A percentile compares a stretch with the other conserved stretches of the same genome.
phyloP scores from a whole-genome alignment of 2,888 invertebrate genomes.

The Amphipyra berbera region DNA sequence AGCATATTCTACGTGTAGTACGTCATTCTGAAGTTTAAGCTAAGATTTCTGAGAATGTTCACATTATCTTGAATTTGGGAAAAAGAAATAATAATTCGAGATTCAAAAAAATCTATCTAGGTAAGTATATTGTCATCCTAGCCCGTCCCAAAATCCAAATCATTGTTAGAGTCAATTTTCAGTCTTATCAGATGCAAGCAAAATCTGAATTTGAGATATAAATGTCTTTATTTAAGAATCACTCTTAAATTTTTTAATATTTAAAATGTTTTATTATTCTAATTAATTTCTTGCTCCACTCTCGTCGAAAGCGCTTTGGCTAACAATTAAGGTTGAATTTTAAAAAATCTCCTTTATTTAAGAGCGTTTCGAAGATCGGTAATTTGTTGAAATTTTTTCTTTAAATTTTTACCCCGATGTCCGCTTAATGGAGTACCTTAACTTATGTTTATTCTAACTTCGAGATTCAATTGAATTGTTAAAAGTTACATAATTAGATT shows the following conservation, averaged over 20 bases:
- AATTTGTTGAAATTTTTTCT: conserved; percentile 87
- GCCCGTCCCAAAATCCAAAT: too few species aligned
- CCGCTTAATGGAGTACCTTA: conserved; percentile 82
- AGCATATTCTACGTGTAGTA: background rate
- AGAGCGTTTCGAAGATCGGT: conserved; percentile 77
- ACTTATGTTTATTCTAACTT: conserved; percentile 83
- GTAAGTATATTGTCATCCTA: too few species aligned
- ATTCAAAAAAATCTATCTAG: too few species aligned
- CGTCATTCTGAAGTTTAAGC: too few species aligned
- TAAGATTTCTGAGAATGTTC: too few species aligned
- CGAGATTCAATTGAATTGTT: conserved; percentile 76
- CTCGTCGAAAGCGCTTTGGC: conserved; percentile 58
- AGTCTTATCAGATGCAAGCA: too few species aligned
- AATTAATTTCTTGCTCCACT: conserved; percentile 61
- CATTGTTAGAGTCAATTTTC: too few species aligned
- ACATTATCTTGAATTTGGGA: too few species aligned
- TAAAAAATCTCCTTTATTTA: conserved; percentile 81
- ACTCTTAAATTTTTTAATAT: background rate
- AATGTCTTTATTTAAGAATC: too few species aligned
- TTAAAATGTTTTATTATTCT: background rate
- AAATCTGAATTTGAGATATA: too few species aligned
- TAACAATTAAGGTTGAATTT: conserved; percentile 87
- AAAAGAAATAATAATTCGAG: too few species aligned
- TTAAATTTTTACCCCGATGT: conserved; percentile 78
- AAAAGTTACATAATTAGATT: conserved; percentile 73